A percentile compares a stretch with the other conserved stretches of the same genome.
Conservation (phyloP, 2,113 vertebrate species). For the Acrocephalus kingi region DNA sequence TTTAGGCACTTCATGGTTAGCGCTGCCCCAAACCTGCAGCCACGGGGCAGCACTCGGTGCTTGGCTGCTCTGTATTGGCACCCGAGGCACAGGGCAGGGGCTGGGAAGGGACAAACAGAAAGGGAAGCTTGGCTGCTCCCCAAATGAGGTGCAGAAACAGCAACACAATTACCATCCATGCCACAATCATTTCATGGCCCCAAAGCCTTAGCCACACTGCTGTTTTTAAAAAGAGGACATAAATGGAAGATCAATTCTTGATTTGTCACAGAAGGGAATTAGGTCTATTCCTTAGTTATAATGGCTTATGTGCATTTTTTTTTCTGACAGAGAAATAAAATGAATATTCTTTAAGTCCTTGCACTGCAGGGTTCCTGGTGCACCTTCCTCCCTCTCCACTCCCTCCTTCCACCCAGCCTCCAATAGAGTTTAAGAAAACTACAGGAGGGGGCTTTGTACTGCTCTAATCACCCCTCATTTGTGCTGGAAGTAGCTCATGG, state of each 20-base stretch:
- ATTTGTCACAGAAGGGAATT: conserved; percentile 28
- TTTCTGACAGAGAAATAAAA: conserved; percentile 11
- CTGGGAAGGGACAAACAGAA: background rate
- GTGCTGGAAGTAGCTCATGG: background rate
- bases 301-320: conserved; percentile 35
- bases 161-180: background rate
- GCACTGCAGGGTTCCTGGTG: background rate
- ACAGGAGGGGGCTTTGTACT: background rate
- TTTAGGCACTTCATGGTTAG: background rate
- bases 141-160: background rate
- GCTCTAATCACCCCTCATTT: background rate
- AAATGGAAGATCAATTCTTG: conserved; percentile 56
- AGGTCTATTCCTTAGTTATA: conserved; percentile 38
- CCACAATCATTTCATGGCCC: background rate
- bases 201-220: background rate
- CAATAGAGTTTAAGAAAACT: background rate
- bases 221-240: background rate
- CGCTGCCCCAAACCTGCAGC: background rate
- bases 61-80: background rate
- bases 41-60: rapidly evolving
- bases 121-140: background rate
- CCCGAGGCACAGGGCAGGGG: background rate
- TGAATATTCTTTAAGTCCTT: background rate
- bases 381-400: too few species aligned
- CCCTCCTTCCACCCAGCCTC: background rate